phyloP scores from a whole-genome alignment of 2,797 vertebrate genomes.

The Ctenosaura bakeri region DNA sequence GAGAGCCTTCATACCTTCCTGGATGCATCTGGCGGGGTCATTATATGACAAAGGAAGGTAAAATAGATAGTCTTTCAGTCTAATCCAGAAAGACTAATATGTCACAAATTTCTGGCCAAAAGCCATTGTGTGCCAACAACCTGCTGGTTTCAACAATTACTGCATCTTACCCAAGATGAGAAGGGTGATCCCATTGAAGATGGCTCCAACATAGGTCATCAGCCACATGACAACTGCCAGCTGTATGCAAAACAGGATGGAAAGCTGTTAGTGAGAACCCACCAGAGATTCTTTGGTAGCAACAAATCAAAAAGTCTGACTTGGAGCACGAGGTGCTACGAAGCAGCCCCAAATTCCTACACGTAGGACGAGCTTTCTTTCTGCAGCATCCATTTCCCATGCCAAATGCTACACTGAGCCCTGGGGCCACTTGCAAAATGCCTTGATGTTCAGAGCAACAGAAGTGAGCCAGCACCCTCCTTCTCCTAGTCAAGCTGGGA shows the following conservation, averaged over 20 bases:
- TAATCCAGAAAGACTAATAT: neutral
- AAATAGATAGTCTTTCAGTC: neutral
- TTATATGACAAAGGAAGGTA: neutral
- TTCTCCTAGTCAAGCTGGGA: neutral
- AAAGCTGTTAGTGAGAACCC: neutral
- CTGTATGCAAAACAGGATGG: conserved; percentile 71
- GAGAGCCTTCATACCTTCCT: no score
- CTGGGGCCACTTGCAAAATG: neutral
- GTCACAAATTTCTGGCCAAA: neutral
- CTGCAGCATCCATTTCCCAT: neutral
- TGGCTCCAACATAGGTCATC: conserved; percentile 92
- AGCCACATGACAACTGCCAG: conserved; percentile 94
- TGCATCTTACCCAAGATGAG: conserved; percentile 90
- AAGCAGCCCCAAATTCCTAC: neutral
- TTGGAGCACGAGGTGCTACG: no score
- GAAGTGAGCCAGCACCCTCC: neutral
- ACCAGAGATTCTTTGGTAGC: neutral
- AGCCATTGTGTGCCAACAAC: no score
- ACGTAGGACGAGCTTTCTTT: neutral
- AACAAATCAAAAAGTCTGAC: neutral
- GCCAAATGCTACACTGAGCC: neutral
- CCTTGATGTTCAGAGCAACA: no score
- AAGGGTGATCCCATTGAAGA: conserved; percentile 94
- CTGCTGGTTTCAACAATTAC: accelerated
- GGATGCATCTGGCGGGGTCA: neutral